Evolutionary conservation across 2,113 vertebrate genomes (phyloP).

Genomic region (Ceuthmochares aereus): DNA sequence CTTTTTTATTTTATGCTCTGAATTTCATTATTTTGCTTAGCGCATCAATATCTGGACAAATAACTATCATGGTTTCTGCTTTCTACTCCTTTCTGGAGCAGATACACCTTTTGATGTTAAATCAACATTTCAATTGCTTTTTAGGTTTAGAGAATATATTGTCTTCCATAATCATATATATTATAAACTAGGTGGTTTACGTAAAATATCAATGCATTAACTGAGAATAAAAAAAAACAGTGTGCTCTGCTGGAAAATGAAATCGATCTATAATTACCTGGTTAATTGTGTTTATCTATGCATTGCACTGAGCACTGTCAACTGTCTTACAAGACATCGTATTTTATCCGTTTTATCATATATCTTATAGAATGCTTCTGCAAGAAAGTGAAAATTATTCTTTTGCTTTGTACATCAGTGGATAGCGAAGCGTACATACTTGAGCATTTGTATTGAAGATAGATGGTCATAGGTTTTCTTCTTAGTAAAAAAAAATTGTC

Average conservation of each 20-base stretch:
- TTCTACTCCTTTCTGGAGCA: background rate
- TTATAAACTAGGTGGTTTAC: background rate
- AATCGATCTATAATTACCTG: slow-evolving; percentile 23
- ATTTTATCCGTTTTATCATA: background rate
- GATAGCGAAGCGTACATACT: background rate
- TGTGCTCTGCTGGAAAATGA: background rate
- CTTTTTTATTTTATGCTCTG: background rate
- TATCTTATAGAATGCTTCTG: background rate
- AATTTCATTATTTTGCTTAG: background rate
- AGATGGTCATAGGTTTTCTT: background rate
- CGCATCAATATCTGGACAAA: background rate
- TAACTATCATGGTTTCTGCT: background rate
- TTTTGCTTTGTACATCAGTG: background rate
- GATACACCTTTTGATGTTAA: background rate
- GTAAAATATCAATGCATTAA: background rate
- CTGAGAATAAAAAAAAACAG: background rate
- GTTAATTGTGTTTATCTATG: slow-evolving; percentile 28
- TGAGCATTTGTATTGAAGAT: background rate
- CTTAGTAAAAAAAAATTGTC: background rate
- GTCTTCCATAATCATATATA: background rate
- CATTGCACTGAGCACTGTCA: background rate
- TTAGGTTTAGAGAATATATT: background rate
- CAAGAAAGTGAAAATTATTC: background rate
- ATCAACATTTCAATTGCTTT: background rate
- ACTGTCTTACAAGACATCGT: background rate